These are phyloP conservation scores for Diabrotica undecimpunctata DNA, from an alignment of 1,140 invertebrate genomes.

Conservation along the genomic window DNA sequence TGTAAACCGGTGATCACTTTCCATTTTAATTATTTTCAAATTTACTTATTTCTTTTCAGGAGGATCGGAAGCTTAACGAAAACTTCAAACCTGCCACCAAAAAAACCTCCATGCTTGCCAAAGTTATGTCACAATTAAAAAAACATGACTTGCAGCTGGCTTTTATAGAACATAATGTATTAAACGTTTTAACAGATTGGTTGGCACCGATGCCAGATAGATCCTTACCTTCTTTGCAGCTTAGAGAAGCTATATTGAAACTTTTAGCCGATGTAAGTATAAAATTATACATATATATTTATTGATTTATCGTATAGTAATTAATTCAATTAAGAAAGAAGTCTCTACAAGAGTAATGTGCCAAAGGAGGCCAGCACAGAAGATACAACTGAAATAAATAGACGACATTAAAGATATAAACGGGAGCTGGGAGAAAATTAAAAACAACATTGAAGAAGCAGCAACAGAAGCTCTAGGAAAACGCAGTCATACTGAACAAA, in stretches of 20 bases:
- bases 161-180: constrained; percentile 92
- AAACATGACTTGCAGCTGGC: constrained; percentile 93
- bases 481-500: no score
- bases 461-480: no score
- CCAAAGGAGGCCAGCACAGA: no score
- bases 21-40: background rate
- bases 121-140: constrained; percentile 86
- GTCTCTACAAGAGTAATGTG: no score
- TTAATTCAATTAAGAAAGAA: no score
- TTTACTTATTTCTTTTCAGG: constrained; percentile 50
- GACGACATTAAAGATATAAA: no score
- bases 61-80: constrained; percentile 84
- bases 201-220: constrained; percentile 96
- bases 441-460: no score
- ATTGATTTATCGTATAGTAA: no score
- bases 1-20: no score
- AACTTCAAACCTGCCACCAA: constrained; percentile 80
- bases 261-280: constrained; percentile 77
- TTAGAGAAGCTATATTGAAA: constrained; percentile 85
- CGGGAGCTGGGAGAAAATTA: no score
- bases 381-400: no score
- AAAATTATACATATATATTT: no score
- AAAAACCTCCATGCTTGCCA: constrained; percentile 86
- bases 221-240: constrained; percentile 88
- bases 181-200: constrained; percentile 95